Base-by-base conservation (phyloP, 2,888 invertebrate species). In the Pasiphila rectangulata region DNA sequence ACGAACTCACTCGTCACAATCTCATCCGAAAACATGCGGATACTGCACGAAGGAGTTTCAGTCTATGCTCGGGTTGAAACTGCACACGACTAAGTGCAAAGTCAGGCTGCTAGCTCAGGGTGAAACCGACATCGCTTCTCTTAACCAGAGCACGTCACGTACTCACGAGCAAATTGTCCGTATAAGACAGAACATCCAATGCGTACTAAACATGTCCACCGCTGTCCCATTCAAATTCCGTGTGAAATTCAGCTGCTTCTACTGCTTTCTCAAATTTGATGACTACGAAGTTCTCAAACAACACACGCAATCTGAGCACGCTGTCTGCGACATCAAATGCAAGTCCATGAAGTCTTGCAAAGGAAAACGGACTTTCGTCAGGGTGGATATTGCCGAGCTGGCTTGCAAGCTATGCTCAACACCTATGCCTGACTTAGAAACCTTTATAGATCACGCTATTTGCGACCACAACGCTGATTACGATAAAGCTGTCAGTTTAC, bases 181-280 rank as follows among this genome's bases (percentile, higher is more conserved):
- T 57, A 82, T 86, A 5, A 59, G 87, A 9, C 67, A 75, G 44
- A 87, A 88, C 45, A 86, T 88, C 23, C 72, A 75, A 44, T 78
- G 72, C 39, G 78, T 88, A 1, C 54, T 87, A 0, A 87, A 86
- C 49, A 84, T 82, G 83, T 84, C 88, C 0, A 84, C 83, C 0
- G 87, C 83, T 0, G 55, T 79, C 2, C 87, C 87, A 0, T 88
- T 88, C 36, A 80, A 79, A 51, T 88, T 83, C 51, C 79, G 83
- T 48, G 72, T 79, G 0, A 82, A 77, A 46, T 87, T 67, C 39
- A 71, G 75, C 1, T 88, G 87, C 40, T 88, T 87, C 53, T 82
- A 83, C 57, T 88, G 87, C 38, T 73, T 81, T 0, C 73, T 70
- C 0, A 82, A 88, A 24, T 81, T 80, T 29, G 83, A 83, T 0